Evolutionary conservation across 2,113 vertebrate genomes (phyloP).

Genomic region (Cottus gobio): DNA sequence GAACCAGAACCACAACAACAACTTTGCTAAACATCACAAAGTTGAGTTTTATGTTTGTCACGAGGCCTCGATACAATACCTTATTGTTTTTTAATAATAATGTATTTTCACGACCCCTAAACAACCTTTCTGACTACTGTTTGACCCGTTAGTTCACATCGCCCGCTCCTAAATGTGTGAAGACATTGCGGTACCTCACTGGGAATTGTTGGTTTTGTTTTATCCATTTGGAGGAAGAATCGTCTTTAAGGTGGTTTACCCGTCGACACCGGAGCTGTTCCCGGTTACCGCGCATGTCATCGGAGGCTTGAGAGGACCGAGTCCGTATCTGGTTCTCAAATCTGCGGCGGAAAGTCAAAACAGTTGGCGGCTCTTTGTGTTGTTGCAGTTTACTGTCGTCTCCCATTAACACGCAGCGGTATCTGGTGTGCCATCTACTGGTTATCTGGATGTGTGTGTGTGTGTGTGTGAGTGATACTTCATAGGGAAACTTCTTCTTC

Average conservation of each 20-base stretch:
- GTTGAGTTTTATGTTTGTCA: no score
- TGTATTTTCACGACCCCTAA: not conserved
- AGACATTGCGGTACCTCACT: not conserved
- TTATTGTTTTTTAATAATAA: no score
- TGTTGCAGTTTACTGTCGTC: constrained; percentile 42
- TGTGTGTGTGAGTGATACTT: not conserved
- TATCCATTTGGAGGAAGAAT: not conserved
- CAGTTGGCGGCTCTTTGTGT: constrained; percentile 16
- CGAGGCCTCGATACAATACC: no score
- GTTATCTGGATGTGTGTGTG: not conserved
- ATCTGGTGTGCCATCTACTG: constrained; percentile 16
- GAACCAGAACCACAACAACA: no score
- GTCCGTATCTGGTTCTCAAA: constrained; percentile 1
- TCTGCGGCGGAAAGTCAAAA: not conserved
- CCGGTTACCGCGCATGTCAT: not conserved
- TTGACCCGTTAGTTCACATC: not conserved
- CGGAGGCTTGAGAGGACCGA: constrained; percentile 2
- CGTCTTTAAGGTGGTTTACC: not conserved
- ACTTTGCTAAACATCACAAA: no score
- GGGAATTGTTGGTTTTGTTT: not conserved
- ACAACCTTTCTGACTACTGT: not conserved
- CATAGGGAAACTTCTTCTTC: not conserved
- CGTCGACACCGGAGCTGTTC: not conserved
- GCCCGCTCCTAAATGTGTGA: not conserved
- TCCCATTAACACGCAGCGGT: constrained; percentile 20